Evolutionary conservation across 1,140 invertebrate species (phyloP).

Genomic region (Platyura marginata): DNA sequence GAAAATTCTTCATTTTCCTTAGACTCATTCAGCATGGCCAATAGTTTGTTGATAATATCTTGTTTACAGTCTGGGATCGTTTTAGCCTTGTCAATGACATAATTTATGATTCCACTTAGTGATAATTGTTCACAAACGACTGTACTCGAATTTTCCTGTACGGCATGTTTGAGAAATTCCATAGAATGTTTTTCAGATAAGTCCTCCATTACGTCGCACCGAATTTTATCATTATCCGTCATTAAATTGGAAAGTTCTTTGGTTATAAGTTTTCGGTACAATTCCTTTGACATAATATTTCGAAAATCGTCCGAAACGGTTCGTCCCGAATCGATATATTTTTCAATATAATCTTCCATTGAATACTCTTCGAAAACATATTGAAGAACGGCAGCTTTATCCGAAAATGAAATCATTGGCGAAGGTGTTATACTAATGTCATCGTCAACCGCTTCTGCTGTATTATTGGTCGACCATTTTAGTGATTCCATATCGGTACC

Average conservation of each 20-base stretch:
- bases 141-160: slow-evolving; percentile 20
- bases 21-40: too few species aligned
- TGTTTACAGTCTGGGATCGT: too few species aligned
- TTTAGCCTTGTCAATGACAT: slow-evolving; percentile 22
- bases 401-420: neutral
- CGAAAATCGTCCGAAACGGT: slow-evolving; percentile 9
- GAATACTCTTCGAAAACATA: slow-evolving; percentile 1
- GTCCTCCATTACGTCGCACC: slow-evolving; percentile 17
- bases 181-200: slow-evolving; percentile 23
- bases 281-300: slow-evolving; percentile 4
- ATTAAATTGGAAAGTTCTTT: slow-evolving; percentile 18
- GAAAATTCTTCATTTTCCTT: too few species aligned
- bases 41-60: too few species aligned
- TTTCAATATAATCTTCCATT: slow-evolving; percentile 12
- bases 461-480: neutral
- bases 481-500: slow-evolving; percentile 9
- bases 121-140: slow-evolving; percentile 22
- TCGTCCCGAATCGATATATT: slow-evolving; percentile 10
- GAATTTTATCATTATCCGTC: slow-evolving; percentile 13
- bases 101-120: slow-evolving; percentile 12
- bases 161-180: slow-evolving; percentile 21
- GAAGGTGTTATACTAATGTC: neutral
- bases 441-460: neutral
- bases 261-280: neutral
- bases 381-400: neutral